phyloP scores from a whole-genome alignment of 2,797 vertebrate genomes.

The Halcyon badia region DNA sequence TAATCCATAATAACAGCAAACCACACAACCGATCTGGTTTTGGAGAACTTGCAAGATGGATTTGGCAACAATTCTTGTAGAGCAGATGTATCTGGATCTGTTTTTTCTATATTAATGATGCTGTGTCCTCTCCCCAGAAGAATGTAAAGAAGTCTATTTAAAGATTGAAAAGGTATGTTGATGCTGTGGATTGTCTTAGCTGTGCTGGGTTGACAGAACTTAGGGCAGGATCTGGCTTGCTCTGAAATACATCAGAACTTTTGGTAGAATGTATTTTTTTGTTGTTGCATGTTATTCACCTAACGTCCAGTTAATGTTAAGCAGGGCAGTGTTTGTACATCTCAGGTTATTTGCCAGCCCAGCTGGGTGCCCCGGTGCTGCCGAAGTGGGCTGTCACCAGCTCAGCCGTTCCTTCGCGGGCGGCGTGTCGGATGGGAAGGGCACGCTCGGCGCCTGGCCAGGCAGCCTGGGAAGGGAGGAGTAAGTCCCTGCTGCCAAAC shows the following conservation, averaged over 20 bases:
- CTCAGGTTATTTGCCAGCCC: background rate
- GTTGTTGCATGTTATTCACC: background rate
- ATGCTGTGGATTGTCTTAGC: background rate
- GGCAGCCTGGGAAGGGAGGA: slow-evolving; percentile 28
- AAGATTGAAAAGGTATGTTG: background rate
- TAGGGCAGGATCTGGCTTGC: background rate
- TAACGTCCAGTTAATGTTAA: background rate
- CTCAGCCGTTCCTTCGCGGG: background rate
- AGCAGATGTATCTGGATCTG: background rate
- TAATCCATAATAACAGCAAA: background rate
- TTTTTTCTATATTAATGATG: background rate
- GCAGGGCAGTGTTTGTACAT: background rate
- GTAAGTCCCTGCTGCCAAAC: background rate
- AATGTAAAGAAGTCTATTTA: background rate
- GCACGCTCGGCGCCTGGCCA: background rate
- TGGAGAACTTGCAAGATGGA: background rate
- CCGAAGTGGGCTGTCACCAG: accelerated
- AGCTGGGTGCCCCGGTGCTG: background rate
- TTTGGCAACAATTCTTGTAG: background rate
- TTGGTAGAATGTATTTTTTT: background rate
- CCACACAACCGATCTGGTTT: background rate
- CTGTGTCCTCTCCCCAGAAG: background rate
- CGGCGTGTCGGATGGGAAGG: accelerated
- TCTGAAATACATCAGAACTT: background rate
- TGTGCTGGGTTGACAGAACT: background rate